Evolutionary conservation across 2,888 invertebrate species (phyloP), one percentile per base, ranked within the genome.

Genomic region (Graphium colonna): DNA sequence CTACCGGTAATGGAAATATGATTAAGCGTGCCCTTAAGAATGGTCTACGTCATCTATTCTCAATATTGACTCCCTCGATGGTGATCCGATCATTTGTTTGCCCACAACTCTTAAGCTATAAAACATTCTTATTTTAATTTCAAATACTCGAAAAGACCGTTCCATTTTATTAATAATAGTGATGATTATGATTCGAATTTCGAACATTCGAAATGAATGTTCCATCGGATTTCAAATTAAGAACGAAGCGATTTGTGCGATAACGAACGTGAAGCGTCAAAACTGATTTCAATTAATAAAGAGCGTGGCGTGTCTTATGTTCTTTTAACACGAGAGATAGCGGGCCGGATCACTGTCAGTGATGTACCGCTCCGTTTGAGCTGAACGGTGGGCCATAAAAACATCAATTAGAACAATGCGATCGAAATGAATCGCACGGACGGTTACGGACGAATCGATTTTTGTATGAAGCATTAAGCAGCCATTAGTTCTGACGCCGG

Each of bases 371-470:
- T 65, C 66, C 64, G 53, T 65, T 59, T 60, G 64, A 63, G 41
- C 57, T 71, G 69, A 75, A 73, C 71, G 69, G 77, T 73, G 67
- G 62, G 62, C 2, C 56, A 72, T 69, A 77, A 76, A 69, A 81
- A 74, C 65, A 61, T 62, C 75, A 79, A 80, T 78, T 78, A 78
- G 67, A 75, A 75, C 73, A 75, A 75, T 57, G 64, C 60, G 66
- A 72, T 78, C 74, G 76, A 76, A 76, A 70, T 70, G 71, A 66
- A 64, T 65, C 58, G 60, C 62, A 62, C 63, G 46, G 61, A 59
- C 40, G 50, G 52, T 50, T 59, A 55, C 61, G 64, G 69, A 68
- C 62, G 65, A 67, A 67, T 62, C 62, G 46, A 53, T 68, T 63
- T 49, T 67, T 71, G 73, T 48, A 41, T 62, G 67, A 69, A 66